These are phyloP conservation scores for Eupeodes corollae DNA, from an alignment of 1,140 invertebrate genomes.

Conservation along the genomic window DNA sequence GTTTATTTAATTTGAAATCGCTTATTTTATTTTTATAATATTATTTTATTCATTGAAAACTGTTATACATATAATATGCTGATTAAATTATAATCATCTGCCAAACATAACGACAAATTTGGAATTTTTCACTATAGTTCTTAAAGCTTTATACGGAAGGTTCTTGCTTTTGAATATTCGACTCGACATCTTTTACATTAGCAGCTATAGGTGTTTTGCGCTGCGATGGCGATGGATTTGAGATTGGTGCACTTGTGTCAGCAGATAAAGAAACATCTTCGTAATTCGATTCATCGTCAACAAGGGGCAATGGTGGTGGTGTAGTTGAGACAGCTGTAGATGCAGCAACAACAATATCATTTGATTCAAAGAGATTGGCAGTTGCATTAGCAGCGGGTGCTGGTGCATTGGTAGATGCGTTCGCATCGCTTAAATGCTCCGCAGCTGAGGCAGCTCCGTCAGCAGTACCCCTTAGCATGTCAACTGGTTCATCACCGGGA, in stretches of 20 bases:
- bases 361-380: conserved; percentile 8
- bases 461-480: background rate
- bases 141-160: no score
- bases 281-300: background rate
- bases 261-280: background rate
- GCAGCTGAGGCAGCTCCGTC: conserved; percentile 7
- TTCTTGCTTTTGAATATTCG: no score
- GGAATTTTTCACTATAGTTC: no score
- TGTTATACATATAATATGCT: no score
- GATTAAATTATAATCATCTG: no score
- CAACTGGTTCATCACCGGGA: background rate
- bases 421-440: background rate
- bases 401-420: background rate
- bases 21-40: no score
- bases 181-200: no score
- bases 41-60: no score
- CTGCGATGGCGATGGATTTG: no score
- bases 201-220: no score
- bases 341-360: conserved; percentile 32
- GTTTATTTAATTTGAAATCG: no score
- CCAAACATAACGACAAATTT: no score
- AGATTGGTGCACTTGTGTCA: background rate
- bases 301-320: conserved; percentile 22
- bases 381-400: background rate
- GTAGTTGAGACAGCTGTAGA: conserved; percentile 27